Conservation (phyloP, 1,140 invertebrate genomes). For the Drosophila mauritiana region DNA sequence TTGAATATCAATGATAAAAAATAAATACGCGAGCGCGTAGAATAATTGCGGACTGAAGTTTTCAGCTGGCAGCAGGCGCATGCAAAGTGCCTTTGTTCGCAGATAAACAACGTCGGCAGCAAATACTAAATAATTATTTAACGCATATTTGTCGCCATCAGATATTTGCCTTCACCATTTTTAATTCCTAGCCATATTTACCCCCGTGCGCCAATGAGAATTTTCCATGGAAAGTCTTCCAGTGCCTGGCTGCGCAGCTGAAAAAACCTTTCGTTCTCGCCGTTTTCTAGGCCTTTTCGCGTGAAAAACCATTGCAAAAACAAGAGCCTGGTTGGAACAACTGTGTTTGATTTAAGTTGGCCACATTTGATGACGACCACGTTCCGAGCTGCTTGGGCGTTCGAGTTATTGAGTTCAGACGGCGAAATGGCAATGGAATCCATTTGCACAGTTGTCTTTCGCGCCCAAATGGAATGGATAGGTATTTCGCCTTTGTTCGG, state of each 20-base stretch:
- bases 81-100: conserved; percentile 30
- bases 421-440: conserved; percentile 43
- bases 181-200: conserved; percentile 33
- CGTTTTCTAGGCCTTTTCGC: conserved; percentile 13
- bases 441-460: conserved; percentile 68
- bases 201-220: conserved; percentile 32
- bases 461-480: conserved; percentile 28
- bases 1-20: conserved; percentile 73
- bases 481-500: conserved; percentile 32
- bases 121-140: conserved; percentile 64
- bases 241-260: conserved; percentile 51
- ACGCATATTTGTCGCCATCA: conserved; percentile 55
- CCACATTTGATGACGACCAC: conserved; percentile 33
- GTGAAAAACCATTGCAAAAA: conserved; percentile 37
- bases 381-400: conserved; percentile 24
- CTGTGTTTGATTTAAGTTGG: conserved; percentile 62
- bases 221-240: conserved; percentile 37
- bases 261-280: conserved; percentile 22
- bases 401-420: conserved; percentile 50
- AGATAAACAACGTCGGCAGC: conserved; percentile 53
- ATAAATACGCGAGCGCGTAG: conserved; percentile 29
- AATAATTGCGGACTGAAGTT: conserved; percentile 18
- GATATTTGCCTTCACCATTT: conserved; percentile 46
- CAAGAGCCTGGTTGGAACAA: conserved; percentile 42
- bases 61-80: conserved; percentile 36